Evolutionary conservation across 2,797 vertebrate genomes (phyloP), one percentile per base, ranked within the genome.

Genomic region (Tiaroga cobitis): DNA sequence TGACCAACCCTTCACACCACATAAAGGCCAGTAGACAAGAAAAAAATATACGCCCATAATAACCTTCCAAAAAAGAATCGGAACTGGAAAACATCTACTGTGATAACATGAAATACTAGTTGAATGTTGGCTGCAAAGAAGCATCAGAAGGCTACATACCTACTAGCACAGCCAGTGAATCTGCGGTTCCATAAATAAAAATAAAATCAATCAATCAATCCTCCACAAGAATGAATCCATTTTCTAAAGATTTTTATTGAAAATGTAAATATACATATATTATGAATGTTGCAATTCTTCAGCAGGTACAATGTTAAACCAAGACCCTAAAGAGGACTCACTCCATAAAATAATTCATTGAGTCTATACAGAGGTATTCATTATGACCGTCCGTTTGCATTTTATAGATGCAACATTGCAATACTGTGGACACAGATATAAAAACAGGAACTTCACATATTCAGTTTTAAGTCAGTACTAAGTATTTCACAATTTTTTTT

Each of bases 211-310:
- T n/a, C n/a, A n/a, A n/a, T n/a, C n/a, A n/a, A n/a, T n/a, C n/a
- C 26, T 65, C 1, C 26, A 32, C 26, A 65, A 65, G 26, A 65
- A 65, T 65, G 15, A 65, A 18, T 11, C 13, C 5, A 63, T 88
- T 90, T 91, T 85, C 84, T 90, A 89, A 92, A 87, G 68, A 90
- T 90, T 90, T 95, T 95, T 95, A 95, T 94, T 95, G 92, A 94
- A 95, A 95, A 94, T 91, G 87, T 85, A 94, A 94, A 95, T 94
- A 92, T 93, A 94, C 94, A 94, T 91, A 82, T 34, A 86, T 87
- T 87, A 89, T 85, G 83, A 87, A 84, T 72, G 81, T 76, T 74
- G 69, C 89, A 59, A 49, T 89, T 87, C 73, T 80, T 86, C 69
- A 88, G 65, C 59, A 61, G 76, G 26, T 67, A 34, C 75, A 87